Evolutionary conservation across 2,113 vertebrate genomes (phyloP).

Genomic region (Ameiurus melas): DNA sequence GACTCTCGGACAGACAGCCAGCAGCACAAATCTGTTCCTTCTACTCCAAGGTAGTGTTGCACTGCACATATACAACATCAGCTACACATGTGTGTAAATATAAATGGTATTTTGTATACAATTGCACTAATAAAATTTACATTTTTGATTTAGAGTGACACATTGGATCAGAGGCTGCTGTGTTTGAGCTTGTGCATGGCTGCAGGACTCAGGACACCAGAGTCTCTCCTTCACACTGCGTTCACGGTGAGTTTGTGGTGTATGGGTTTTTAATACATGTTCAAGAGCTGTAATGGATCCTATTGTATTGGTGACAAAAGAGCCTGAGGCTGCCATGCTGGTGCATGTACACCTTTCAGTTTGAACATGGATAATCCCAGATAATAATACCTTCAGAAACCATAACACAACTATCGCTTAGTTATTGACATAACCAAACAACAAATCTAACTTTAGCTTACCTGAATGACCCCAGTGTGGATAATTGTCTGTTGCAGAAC

Average conservation of each 20-base stretch:
- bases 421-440: background rate
- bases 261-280: background rate
- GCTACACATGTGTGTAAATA: background rate
- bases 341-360: background rate
- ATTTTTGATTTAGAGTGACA: conserved; percentile 58
- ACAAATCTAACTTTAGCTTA: background rate
- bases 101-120: background rate
- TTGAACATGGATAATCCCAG: background rate
- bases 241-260: conserved; percentile 65
- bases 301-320: background rate
- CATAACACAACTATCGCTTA: background rate
- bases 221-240: conserved; percentile 63
- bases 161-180: conserved; percentile 66
- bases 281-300: background rate
- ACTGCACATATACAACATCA: background rate
- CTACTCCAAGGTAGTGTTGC: conserved; percentile 65
- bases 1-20: conserved; percentile 53
- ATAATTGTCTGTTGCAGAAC: background rate
- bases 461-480: background rate
- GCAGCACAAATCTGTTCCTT: conserved; percentile 60
- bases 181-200: conserved; percentile 61
- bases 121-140: background rate
- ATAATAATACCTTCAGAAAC: background rate
- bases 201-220: conserved; percentile 54
- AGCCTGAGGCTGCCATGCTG: background rate